Evolutionary conservation across 2,797 vertebrate species (phyloP).

Genomic region (Sparidentex hasta): DNA sequence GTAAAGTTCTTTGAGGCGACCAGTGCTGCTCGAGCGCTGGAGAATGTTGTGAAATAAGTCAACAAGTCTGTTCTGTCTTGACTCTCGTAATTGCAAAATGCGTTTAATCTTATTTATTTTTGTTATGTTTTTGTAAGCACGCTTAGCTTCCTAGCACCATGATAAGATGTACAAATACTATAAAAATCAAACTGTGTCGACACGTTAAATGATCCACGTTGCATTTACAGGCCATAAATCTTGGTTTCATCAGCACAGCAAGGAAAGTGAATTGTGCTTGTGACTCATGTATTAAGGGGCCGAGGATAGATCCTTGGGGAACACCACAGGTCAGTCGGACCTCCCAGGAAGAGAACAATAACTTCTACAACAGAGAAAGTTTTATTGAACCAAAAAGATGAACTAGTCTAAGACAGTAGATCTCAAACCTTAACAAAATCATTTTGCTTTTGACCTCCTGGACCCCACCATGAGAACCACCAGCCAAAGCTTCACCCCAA

Average conservation of each 20-base stretch:
- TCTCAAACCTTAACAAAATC: too few relatives aligned
- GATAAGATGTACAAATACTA: background rate
- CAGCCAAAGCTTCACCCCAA: background rate
- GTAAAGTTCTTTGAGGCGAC: conserved; percentile 30
- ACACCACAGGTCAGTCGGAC: background rate
- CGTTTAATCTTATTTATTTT: conserved; percentile 2
- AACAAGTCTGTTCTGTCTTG: conserved; percentile 2
- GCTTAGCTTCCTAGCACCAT: background rate
- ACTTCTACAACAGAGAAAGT: background rate
- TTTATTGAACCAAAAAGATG: background rate
- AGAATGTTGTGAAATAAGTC: conserved; percentile 35
- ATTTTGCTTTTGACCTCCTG: too few relatives aligned
- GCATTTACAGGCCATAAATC: conserved; percentile 14
- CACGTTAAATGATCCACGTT: background rate
- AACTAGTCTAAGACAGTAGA: background rate
- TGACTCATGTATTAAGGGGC: conserved; percentile 3
- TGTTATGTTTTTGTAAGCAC: conserved; percentile 5
- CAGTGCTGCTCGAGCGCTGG: conserved; percentile 35
- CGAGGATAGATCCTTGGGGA: conserved; percentile 19
- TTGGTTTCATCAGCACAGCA: background rate
- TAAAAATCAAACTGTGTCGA: background rate
- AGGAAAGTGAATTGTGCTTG: background rate
- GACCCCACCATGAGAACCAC: too few relatives aligned
- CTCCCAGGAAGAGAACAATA: conserved; percentile 2
- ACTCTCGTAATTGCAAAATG: background rate